These are phyloP conservation scores for Potamarius usumacintae DNA, from an alignment of 2,113 vertebrate genomes.

Conservation along the genomic window DNA sequence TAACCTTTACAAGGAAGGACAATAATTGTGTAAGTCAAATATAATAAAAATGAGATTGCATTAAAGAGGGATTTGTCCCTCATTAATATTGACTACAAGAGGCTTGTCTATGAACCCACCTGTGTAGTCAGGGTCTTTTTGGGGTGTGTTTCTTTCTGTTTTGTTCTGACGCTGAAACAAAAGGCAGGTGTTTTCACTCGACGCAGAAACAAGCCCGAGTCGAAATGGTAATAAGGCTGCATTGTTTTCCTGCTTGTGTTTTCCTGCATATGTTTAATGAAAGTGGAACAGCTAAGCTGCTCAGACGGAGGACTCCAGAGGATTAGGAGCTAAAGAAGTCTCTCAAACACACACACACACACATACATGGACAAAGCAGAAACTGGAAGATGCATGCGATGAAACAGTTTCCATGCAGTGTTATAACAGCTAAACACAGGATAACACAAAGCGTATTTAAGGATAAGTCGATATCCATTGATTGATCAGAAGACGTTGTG, in stretches of 20 bases:
- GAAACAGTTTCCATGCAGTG: neutral
- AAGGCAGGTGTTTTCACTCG: slow-evolving; percentile 14
- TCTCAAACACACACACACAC: slow-evolving; percentile 30
- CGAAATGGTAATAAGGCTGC: slow-evolving; percentile 29
- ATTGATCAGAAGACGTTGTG: neutral
- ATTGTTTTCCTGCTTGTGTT: slow-evolving; percentile 34
- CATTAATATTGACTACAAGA: slow-evolving; percentile 27
- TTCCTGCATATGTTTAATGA: slow-evolving; percentile 28
- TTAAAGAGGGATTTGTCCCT: slow-evolving; percentile 20
- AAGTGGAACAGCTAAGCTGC: slow-evolving; percentile 44
- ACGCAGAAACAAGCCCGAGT: slow-evolving; percentile 19
- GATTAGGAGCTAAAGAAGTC: slow-evolving; percentile 50
- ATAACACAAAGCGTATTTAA: neutral
- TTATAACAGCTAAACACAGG: neutral
- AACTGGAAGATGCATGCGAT: slow-evolving; percentile 7
- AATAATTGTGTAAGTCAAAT: neutral
- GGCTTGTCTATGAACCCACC: slow-evolving; percentile 6
- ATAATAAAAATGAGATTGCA: slow-evolving; percentile 31
- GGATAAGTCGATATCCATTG: neutral
- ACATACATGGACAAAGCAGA: neutral
- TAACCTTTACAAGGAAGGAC: too few relatives aligned
- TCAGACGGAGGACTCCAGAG: slow-evolving; percentile 33
- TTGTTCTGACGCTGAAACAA: slow-evolving; percentile 16
- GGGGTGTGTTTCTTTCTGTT: neutral
- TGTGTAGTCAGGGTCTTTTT: slow-evolving; percentile 8